Evolutionary conservation across 1,140 invertebrate genomes (phyloP).

Genomic region (Hylaeus volcanicus): DNA sequence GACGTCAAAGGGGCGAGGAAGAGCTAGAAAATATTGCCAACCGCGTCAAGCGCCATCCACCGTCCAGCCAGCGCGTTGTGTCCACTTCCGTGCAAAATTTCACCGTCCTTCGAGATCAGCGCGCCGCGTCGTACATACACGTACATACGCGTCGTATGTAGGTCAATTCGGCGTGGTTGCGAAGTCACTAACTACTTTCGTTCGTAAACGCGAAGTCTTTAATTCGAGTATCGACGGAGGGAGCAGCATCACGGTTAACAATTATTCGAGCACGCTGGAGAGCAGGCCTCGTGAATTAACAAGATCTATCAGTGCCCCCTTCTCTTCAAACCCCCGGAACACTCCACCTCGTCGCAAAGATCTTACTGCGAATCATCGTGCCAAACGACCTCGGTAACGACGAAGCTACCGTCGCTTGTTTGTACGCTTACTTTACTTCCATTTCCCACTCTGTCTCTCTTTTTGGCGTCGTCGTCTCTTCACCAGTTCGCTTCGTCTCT

Average conservation of each 20-base stretch:
- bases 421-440: slow-evolving; percentile 72
- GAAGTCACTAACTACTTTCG: slow-evolving; percentile 68
- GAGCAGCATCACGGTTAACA: slow-evolving; percentile 69
- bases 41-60: neutral
- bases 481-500: neutral
- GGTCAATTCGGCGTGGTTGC: slow-evolving; percentile 31
- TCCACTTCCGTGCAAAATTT: neutral
- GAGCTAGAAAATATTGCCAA: neutral
- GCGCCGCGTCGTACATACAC: neutral
- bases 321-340: slow-evolving; percentile 35
- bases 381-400: slow-evolving; percentile 65
- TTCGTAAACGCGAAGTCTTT: slow-evolving; percentile 66
- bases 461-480: neutral
- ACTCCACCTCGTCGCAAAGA: slow-evolving; percentile 48
- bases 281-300: slow-evolving; percentile 73
- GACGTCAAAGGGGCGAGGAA: neutral
- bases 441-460: slow-evolving; percentile 34
- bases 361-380: slow-evolving; percentile 64
- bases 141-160: slow-evolving; percentile 37
- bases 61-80: neutral
- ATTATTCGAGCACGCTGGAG: slow-evolving; percentile 73
- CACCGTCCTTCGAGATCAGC: neutral
- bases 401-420: slow-evolving; percentile 69
- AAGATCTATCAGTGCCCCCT: slow-evolving; percentile 70
- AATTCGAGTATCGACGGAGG: slow-evolving; percentile 68